Base-by-base conservation (phyloP, 2,888 invertebrate species). In the Acleris laterana region DNA sequence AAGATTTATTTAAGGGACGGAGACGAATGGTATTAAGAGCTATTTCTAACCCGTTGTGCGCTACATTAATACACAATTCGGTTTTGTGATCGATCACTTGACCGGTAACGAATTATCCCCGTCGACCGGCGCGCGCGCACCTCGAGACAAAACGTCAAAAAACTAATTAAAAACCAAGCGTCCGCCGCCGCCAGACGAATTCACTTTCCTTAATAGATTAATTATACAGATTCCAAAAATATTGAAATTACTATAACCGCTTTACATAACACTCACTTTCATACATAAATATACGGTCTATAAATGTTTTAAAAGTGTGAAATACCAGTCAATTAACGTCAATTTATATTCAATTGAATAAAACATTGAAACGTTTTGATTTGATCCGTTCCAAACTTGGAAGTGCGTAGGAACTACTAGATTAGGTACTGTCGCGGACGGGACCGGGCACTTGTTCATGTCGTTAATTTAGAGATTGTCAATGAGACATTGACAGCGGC, bases 181-280 rank as follows among this genome's bases (percentile, higher is more conserved):
- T n/a, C 20, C 28, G 42, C 44, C 9, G 17, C 38, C 20, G 65
- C 50, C 50, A 56, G 49, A 55, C 65, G 44, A 42, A 61, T 56
- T 61, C 65, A 61, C 65, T 65, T 65, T 61, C 65, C 60, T 65
- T 60, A 61, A 65, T 56, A 32, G 65, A 61, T 65, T 60, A 61
- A 56, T 65, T 65, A 65, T 65, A 56, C 65, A 61, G 50, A 65
- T 65, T 65, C 50, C 32, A 49, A 61, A 63, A 59, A 53, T 63
- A 63, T 63, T 53, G 38, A 63, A 59, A 61, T 50, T 49, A 55
- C 42, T 38, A 42, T n/a, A 38, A 59, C 38, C 55, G 42, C 28
- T 65, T 64, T 65, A 61, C 60, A 61, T 65, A 65, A 65, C 65
- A 44, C 32, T 65, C 65, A 61, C 65, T 65, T 65, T 65, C 65